These are phyloP conservation scores for Cheilosia grossa DNA, from an alignment of 2,888 invertebrate species.

Conservation along the genomic window DNA sequence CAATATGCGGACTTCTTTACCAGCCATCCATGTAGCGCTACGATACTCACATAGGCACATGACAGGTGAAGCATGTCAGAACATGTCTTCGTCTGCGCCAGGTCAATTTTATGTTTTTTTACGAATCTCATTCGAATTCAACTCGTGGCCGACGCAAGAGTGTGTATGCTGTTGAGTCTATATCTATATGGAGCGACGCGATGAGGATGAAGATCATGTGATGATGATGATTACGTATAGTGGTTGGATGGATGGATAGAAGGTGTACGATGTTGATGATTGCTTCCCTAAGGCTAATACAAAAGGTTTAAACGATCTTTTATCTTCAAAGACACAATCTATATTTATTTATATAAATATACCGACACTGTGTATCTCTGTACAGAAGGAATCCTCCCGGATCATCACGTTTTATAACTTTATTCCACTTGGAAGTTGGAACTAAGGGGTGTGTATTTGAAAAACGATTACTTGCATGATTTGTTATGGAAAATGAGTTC, in stretches of 20 bases:
- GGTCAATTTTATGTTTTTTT: constrained; percentile 60
- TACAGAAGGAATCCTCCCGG: too few species aligned
- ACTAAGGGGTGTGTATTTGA: too few species aligned
- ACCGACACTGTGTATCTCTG: background rate
- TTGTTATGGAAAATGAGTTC: too few species aligned
- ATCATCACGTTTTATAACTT: too few species aligned
- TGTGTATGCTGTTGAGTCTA: constrained; percentile 41
- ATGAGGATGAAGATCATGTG: constrained; percentile 17
- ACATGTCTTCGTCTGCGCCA: constrained; percentile 70
- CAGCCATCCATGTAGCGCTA: background rate
- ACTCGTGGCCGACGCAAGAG: constrained; percentile 69
- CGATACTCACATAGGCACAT: constrained; percentile 42
- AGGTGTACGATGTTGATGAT: constrained; percentile 40
- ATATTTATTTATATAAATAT: constrained; percentile 31
- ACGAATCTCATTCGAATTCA: constrained; percentile 54
- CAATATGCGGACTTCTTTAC: constrained; percentile 25
- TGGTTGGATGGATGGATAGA: constrained; percentile 20
- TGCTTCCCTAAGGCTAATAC: constrained; percentile 22
- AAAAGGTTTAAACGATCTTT: constrained; percentile 12
- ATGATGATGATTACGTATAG: constrained; percentile 17
- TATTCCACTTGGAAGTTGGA: too few species aligned
- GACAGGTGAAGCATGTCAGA: constrained; percentile 77
- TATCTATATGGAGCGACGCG: constrained; percentile 14
- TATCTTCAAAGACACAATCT: constrained; percentile 35
- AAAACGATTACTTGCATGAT: too few species aligned